Evolutionary conservation across 2,888 invertebrate genomes (phyloP), one percentile per base, ranked within the genome.

Genomic region (Cylloceria caligata): DNA sequence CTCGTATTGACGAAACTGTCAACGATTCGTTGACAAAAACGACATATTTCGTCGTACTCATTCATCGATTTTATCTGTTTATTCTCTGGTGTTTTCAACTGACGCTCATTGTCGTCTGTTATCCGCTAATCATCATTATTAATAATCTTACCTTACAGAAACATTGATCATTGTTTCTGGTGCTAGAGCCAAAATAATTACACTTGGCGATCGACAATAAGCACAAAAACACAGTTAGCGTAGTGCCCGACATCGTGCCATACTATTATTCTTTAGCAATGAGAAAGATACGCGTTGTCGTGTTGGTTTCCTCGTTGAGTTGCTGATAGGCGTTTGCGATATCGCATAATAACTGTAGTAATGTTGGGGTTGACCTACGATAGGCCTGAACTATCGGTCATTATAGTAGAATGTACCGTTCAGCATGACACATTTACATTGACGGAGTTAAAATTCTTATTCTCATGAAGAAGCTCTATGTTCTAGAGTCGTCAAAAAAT

Each of bases 141-240:
- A 34, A 24, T 52, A 64, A 60, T 34, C n/a, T 83, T 88, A 91
- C 91, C 89, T 91, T 89, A 84, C 91, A 91, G 62, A 91, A 91
- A 65, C 91, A 91, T 74, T 91, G 91, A 74, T 91, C 90, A 49
- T 88, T 85, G 5, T 77, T 87, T 21, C 72, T 81, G 24, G 71
- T 83, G 76, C 88, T 89, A n/a, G 88, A 86, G 64, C 86, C 88
- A 60, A 91, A 91, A 80, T 90, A 90, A 87, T 89, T 91, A 68
- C 87, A 83, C 67, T 81, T 73, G 19, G 62, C 86, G 19, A 82
- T 49, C 19, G 76, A 69, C 36, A 78, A 34, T 39, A 79, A 57
- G 80, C 65, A 85, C 75, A 75, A 82, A 71, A 82, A 79, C 45
- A 72, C 67, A 3, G 60, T 42, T 67, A 79, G 72, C 76, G 55